phyloP scores from a whole-genome alignment of 2,888 invertebrate species.

The Gari tellinella region DNA sequence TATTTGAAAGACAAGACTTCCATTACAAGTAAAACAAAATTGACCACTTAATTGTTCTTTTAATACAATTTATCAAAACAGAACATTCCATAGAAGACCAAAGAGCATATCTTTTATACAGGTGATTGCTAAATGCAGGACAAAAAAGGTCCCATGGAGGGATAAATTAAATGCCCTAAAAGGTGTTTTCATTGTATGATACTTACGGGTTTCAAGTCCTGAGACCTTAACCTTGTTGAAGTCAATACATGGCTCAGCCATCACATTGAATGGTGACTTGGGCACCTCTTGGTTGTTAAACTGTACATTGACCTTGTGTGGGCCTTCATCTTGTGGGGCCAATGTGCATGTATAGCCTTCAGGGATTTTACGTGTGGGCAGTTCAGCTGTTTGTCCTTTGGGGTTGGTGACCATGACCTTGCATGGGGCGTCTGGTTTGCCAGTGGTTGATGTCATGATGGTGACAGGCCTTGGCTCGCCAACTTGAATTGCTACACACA shows the following conservation, averaged over 20 bases:
- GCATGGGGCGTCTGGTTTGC: slow-evolving; percentile 65
- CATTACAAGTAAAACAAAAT: too few relatives aligned
- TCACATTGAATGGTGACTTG: slow-evolving; percentile 81
- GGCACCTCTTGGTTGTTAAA: slow-evolving; percentile 82
- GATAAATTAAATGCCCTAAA: too few relatives aligned
- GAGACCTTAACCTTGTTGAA: slow-evolving; percentile 76
- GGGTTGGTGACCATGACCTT: slow-evolving; percentile 77
- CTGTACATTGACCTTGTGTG: slow-evolving; percentile 83
- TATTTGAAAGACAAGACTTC: too few relatives aligned
- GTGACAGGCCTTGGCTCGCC: slow-evolving; percentile 60
- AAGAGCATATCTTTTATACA: too few relatives aligned
- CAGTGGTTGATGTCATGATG: slow-evolving; percentile 65
- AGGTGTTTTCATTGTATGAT: neutral
- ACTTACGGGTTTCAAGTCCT: slow-evolving; percentile 85
- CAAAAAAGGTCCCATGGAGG: too few relatives aligned
- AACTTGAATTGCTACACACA: slow-evolving; percentile 57
- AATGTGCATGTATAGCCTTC: slow-evolving; percentile 87
- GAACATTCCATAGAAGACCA: too few relatives aligned
- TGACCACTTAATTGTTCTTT: too few relatives aligned
- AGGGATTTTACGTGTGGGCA: slow-evolving; percentile 91
- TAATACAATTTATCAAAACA: too few relatives aligned
- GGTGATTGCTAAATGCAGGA: too few relatives aligned
- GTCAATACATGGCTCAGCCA: slow-evolving; percentile 88
- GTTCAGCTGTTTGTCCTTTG: slow-evolving; percentile 87
- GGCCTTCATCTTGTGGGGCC: slow-evolving; percentile 82